These are phyloP conservation scores for Hydropotes inermis DNA, from an alignment of 2,113 vertebrate species.

Conservation along the genomic window DNA sequence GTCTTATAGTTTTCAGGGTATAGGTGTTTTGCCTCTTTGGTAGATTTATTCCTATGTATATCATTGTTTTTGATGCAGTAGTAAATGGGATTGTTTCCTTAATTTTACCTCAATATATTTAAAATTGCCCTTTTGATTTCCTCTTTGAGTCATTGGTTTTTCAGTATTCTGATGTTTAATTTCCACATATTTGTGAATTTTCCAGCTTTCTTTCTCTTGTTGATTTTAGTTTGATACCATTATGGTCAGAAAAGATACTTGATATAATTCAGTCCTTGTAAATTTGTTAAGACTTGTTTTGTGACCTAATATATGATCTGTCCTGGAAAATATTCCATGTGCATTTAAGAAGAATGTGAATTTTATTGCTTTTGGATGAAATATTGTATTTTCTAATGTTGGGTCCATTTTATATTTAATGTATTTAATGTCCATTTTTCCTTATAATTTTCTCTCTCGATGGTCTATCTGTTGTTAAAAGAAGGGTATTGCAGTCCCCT, in stretches of 20 bases:
- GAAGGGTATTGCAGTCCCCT: not conserved
- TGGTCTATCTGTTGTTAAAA: not conserved
- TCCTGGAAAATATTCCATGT: not conserved
- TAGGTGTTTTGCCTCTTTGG: not conserved
- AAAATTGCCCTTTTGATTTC: not conserved
- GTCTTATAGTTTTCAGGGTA: not conserved
- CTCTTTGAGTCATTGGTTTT: not conserved
- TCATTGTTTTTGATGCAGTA: not conserved
- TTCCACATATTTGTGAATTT: not conserved
- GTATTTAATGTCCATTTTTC: not conserved
- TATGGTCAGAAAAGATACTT: not conserved
- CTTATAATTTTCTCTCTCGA: not conserved
- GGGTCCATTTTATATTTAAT: not conserved
- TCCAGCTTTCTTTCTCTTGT: not conserved
- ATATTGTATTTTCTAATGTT: not conserved
- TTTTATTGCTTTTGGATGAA: not conserved
- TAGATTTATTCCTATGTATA: not conserved
- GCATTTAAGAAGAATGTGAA: not conserved
- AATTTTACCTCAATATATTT: not conserved
- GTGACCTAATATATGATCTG: not conserved
- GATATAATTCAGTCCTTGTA: not conserved
- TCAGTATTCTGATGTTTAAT: not conserved
- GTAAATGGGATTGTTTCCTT: not conserved
- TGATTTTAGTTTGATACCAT: not conserved
- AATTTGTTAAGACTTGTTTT: not conserved